A percentile compares a stretch with the other conserved stretches of the same genome.
Evolutionary conservation across 2,888 invertebrate genomes (phyloP).

Genomic region (Salpingus planirostris): DNA sequence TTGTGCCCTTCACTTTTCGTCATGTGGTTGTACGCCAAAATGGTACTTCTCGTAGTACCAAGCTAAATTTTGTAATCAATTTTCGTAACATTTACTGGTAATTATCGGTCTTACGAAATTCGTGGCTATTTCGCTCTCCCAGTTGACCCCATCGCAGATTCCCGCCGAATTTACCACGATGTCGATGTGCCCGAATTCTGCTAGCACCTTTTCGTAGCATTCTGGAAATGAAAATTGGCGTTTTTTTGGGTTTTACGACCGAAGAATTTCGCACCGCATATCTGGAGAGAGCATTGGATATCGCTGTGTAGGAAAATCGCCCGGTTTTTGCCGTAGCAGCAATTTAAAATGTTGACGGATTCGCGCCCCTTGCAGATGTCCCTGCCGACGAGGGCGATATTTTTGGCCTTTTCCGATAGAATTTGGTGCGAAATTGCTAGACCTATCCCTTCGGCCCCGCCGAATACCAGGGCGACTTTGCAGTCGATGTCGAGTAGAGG

Average conservation of each 20-base stretch:
- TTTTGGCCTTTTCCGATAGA: constrained; percentile 5
- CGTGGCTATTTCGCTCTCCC: constrained; percentile 57
- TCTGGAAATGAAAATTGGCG: too few relatives aligned
- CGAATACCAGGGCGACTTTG: constrained; percentile 26
- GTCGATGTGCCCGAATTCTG: constrained; percentile 19
- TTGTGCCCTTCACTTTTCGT: constrained; percentile 36
- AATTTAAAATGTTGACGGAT: constrained; percentile 5
- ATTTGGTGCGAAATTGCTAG: constrained; percentile 7
- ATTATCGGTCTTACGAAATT: constrained; percentile 31
- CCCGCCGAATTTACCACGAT: constrained; percentile 20
- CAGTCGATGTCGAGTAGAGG: constrained; percentile 12
- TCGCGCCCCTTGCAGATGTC: constrained; percentile 8
- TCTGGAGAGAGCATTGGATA: constrained; percentile 6
- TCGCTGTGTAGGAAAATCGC: constrained; percentile 7
- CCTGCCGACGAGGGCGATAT: constrained; percentile 6
- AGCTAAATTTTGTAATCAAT: too few relatives aligned
- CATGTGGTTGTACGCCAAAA: constrained; percentile 39
- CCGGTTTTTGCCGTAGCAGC: constrained; percentile 5
- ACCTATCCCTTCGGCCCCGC: constrained; percentile 20
- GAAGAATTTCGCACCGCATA: constrained; percentile 4
- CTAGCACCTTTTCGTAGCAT: constrained; percentile 14
- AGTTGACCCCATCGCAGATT: constrained; percentile 54
- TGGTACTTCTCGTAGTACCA: constrained; percentile 37
- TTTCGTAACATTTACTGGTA: too few relatives aligned
- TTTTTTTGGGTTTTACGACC: neutral